These are phyloP conservation scores for Drosophila diplacantha DNA, from an alignment of 2,888 invertebrate species.

Conservation along the genomic window DNA sequence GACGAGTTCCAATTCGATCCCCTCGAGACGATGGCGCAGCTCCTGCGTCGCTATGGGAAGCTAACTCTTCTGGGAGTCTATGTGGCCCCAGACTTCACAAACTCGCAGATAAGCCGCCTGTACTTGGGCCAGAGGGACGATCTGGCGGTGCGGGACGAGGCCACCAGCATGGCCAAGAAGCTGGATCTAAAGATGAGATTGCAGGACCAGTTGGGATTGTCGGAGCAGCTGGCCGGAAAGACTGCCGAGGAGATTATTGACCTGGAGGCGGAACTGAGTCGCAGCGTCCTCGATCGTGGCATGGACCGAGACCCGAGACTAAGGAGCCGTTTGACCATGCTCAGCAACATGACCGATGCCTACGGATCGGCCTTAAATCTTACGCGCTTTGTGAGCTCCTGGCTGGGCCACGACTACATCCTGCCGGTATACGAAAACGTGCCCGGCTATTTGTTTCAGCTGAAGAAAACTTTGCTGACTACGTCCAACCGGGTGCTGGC, in stretches of 20 bases:
- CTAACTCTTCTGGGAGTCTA: slow-evolving; percentile 64
- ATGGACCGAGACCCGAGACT: slow-evolving; percentile 49
- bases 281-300: slow-evolving; percentile 45
- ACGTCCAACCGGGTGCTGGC: slow-evolving; percentile 67
- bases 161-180: slow-evolving; percentile 22
- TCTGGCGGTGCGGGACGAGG: slow-evolving; percentile 38
- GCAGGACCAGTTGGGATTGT: slow-evolving; percentile 58
- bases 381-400: slow-evolving; percentile 62
- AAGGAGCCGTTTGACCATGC: slow-evolving; percentile 52
- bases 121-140: slow-evolving; percentile 60
- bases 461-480: slow-evolving; percentile 56
- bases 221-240: slow-evolving; percentile 36
- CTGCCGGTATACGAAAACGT: slow-evolving; percentile 70
- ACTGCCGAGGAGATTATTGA: slow-evolving; percentile 58
- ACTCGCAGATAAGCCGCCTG: slow-evolving; percentile 67
- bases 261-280: slow-evolving; percentile 57
- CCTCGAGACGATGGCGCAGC: slow-evolving; percentile 60
- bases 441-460: slow-evolving; percentile 63
- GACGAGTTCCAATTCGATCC: slow-evolving; percentile 67
- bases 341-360: slow-evolving; percentile 60
- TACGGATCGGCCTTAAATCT: slow-evolving; percentile 67
- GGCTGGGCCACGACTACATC: slow-evolving; percentile 70
- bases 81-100: slow-evolving; percentile 60
- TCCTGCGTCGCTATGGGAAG: slow-evolving; percentile 68
- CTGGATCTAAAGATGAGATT: slow-evolving; percentile 45